Conservation (phyloP, 2,888 invertebrate species). For the Neria commutata region DNA sequence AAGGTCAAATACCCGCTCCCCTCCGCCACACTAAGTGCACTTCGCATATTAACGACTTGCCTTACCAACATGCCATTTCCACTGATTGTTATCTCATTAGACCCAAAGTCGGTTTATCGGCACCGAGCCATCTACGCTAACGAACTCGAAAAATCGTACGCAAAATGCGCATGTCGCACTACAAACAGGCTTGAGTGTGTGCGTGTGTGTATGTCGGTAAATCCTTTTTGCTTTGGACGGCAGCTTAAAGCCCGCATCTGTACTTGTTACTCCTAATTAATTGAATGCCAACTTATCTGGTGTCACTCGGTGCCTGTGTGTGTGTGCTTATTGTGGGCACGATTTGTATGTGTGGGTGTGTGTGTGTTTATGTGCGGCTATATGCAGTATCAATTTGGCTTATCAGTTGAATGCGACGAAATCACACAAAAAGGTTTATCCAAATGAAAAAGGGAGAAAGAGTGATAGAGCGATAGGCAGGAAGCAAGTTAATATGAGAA, state of each 20-base stretch:
- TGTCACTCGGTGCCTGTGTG: background rate
- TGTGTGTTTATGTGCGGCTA: conserved; percentile 3
- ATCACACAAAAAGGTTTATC: conserved; percentile 7
- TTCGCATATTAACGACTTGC: too few species aligned
- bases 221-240: background rate
- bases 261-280: conserved; percentile 29
- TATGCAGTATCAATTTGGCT: conserved; percentile 29
- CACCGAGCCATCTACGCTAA: conserved; percentile 19
- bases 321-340: background rate
- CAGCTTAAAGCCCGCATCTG: background rate
- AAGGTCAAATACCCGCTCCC: too few species aligned
- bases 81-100: conserved; percentile 13
- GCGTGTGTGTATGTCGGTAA: too few species aligned
- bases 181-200: too few species aligned
- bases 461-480: conserved; percentile 7
- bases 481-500: background rate
- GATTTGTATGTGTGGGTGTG: background rate
- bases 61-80: too few species aligned
- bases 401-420: conserved; percentile 30
- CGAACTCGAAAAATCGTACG: background rate
- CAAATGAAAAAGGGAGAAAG: background rate
- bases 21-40: too few species aligned
- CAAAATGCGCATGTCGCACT: background rate
- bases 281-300: conserved; percentile 25
- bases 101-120: conserved; percentile 19